Evolutionary conservation across 1,140 invertebrate species (phyloP), one percentile per base, ranked within the genome.

Genomic region (Orius laevigatus): DNA sequence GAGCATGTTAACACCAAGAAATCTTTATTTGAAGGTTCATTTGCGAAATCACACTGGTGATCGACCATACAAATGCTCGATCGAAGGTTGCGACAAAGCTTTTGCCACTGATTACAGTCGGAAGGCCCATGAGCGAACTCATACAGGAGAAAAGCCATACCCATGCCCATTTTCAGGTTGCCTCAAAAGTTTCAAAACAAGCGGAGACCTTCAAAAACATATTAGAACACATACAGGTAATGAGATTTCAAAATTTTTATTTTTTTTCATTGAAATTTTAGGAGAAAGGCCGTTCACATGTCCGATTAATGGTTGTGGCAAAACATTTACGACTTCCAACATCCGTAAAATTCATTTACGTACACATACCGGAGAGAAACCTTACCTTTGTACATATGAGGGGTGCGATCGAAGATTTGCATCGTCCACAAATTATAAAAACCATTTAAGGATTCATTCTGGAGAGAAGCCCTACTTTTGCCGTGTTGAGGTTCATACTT

Each of bases 301-400:
- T 64, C 71, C 70, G 1, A 63, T 70, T 40, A 69, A 70, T 42
- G 74, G 73, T 16, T 83, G 79, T 62, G 71, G 71, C 16, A 66
- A 75, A 54, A 74, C 76, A 2, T 83, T 82, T 56, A 80, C 78
- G 1, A 81, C 78, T 5, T 79, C 76, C n/a, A 80, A 81, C 57
- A 80, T 79, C 34, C 65, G 77, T 20, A 81, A 80, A 64, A 76
- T 79, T 49, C 71, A 73, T 50, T 61, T 72, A 9, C 60, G 71
- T 34, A 71, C 69, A 5, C 71, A 74, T 63, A 79, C 68, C 35
- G 76, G 78, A 20, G 76, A 80, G 60, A 70, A 73, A 46, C 78
- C 78, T 1, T 77, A 77, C 55, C 66, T 69, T 48, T 79, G 76
- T 56, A 64, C 65, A 8, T 61, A 74, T 20, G 65, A 68, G 2